Base-by-base conservation (phyloP, 2,113 vertebrate genomes). In the Hippotragus niger region DNA sequence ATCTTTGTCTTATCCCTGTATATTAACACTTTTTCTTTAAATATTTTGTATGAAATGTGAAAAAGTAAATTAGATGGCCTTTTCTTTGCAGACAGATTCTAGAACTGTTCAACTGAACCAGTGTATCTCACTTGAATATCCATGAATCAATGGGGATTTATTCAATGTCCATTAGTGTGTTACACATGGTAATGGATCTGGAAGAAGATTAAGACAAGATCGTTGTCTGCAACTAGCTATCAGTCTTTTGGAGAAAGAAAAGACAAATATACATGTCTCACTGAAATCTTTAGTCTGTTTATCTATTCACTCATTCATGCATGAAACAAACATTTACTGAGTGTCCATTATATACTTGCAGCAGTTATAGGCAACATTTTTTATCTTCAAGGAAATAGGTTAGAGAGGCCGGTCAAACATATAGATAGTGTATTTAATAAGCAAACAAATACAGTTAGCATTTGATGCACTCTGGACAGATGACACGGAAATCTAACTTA, bases 141-240 rank as follows among this genome's bases (percentile, higher is more conserved):
- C 50, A 88, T 94, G 47, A 95, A 92, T 96, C 94, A 96, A 33
- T 95, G 92, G 83, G 47, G 76, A 92, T 92, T 98, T 98, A 92
- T 85, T 88, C 88, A 96, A 82, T 78, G 64, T 84, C 47, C 76
- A 78, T 88, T 92, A 94, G 40, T 60, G 27, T 86, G 47, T 60
- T 67, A 76, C 13, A 80, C 7, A 19, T 43, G 40, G 10, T 92
- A 90, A 95, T 90, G 57, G 27, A 90, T 81, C 9, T 89, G 64
- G 78, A 53, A 92, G 43, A 67, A 90, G 67, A 92, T 94, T 74
- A 96, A 96, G 91, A 67, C 13, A 74, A 97, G 64, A 95, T 95
- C 21, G 91, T 74, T 96, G 55, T 88, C 50, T 81, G 29, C 1
- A 89, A 80, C 27, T 21, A 84, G 60, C n/a, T 74, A 84, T 97